Base-by-base conservation (phyloP, 2,888 invertebrate species). In the Drosophila antonietae region DNA sequence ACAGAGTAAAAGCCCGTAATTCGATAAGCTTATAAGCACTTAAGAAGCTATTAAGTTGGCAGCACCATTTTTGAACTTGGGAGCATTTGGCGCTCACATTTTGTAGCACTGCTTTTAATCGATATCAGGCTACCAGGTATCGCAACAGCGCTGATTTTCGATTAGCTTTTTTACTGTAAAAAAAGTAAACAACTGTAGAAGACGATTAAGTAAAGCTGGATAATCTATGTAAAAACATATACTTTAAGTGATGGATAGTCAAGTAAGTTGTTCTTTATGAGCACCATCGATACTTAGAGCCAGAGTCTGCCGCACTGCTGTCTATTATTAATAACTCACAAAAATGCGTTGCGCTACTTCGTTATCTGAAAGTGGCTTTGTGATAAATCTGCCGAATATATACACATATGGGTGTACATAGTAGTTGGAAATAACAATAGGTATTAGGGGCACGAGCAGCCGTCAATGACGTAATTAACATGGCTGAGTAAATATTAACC, bases 161-260 rank as follows among this genome's bases (percentile, higher is more conserved):
- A 63, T 78, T 37, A 18, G 28, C 15, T 5, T 39, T 59, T 49
- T 73, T 43, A 64, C 59, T 66, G 49, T 35, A 53, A 56, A 20
- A 66, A 62, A 78, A 74, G 31, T 73, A 87, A 87, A 85, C 80
- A 79, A 73, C 57, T 69, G 31, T 46, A 33, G 31, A 55, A 33
- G 35, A 59, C 43, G 53, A 56, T 41, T 55, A 33, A 51, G 5
- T 58, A 61, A 61, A 71, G 57, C 73, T 75, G 80, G 67, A 58
- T 69, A 80, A 73, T 73, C 71, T 52, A 60, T 62, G 57, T 61
- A 62, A 35, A 41, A 64, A 37, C 44, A 58, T 58, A 43, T 62
- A 75, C 59, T 65, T 65, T 53, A 82, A 91, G 91, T 90, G 63
- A 91, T 91, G 91, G 91, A 91, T 80, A 92, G 91, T 81, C 92